These are phyloP conservation scores for Fragum whitleyi DNA, from an alignment of 2,888 invertebrate genomes.

Conservation along the genomic window DNA sequence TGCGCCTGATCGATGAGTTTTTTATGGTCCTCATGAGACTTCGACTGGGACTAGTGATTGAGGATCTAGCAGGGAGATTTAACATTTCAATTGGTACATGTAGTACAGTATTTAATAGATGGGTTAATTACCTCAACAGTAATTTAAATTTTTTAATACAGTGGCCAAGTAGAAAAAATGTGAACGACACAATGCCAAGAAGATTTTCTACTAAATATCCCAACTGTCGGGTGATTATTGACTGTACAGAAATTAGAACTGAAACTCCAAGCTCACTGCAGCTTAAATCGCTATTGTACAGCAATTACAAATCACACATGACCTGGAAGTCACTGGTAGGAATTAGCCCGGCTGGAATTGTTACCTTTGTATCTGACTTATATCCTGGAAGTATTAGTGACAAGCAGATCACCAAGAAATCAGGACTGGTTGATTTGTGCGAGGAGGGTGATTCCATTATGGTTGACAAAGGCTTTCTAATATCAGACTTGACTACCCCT, in stretches of 20 bases:
- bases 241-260: constrained; percentile 60
- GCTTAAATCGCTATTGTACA: constrained; percentile 49
- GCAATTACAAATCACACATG: constrained; percentile 52
- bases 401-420: constrained; percentile 44
- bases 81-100: constrained; percentile 38
- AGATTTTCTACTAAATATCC: constrained; percentile 51
- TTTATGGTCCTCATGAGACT: constrained; percentile 44
- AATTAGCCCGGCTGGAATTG: constrained; percentile 49
- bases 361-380: constrained; percentile 44
- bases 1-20: constrained; percentile 45
- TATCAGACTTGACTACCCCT: constrained; percentile 42
- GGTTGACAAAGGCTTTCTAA: constrained; percentile 63
- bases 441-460: constrained; percentile 56
- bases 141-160: constrained; percentile 23
- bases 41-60: constrained; percentile 42
- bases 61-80: constrained; percentile 49
- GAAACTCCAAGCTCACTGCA: constrained; percentile 44
- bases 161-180: constrained; percentile 31
- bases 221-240: constrained; percentile 49
- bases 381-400: constrained; percentile 43
- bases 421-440: constrained; percentile 48
- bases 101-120: constrained; percentile 13
- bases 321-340: constrained; percentile 54
- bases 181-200: constrained; percentile 41
- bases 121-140: constrained; percentile 27